These are phyloP conservation scores for Drosophila neotestacea DNA, from an alignment of 2,888 invertebrate genomes.

Conservation along the genomic window DNA sequence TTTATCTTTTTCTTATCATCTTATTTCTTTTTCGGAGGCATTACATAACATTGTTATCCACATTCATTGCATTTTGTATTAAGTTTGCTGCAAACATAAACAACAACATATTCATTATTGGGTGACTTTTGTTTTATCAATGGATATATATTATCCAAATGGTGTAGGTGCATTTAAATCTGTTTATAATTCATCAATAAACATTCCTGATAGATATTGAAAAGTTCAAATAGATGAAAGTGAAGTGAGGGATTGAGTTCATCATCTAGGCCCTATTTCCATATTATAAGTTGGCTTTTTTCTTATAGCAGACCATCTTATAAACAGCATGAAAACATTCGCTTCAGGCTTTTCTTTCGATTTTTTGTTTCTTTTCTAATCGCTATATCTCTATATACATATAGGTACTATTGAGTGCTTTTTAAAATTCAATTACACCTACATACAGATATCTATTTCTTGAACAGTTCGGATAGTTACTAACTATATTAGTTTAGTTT, in stretches of 20 bases:
- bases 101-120: conserved; percentile 14
- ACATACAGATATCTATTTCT: conserved; percentile 21
- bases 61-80: conserved; percentile 63
- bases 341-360: conserved; percentile 17
- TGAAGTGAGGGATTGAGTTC: conserved; percentile 3
- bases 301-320: neutral
- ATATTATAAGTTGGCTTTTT: neutral
- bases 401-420: conserved; percentile 28
- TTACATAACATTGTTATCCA: conserved; percentile 13
- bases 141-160: neutral
- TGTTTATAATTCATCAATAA: neutral
- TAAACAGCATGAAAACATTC: conserved; percentile 30
- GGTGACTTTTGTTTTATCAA: conserved; percentile 25
- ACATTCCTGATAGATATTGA: neutral
- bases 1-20: neutral
- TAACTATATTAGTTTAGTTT: conserved; percentile 47
- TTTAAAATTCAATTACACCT: conserved; percentile 1
- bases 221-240: neutral
- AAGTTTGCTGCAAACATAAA: conserved; percentile 50
- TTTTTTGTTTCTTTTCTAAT: neutral
- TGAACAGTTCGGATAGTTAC: conserved; percentile 21
- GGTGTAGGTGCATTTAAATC: neutral
- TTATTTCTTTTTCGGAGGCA: conserved; percentile 6
- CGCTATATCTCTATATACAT: conserved; percentile 1
- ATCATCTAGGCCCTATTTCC: neutral